These are phyloP conservation scores for Diachasma alloeum DNA, from an alignment of 1,140 invertebrate species.

Conservation along the genomic window DNA sequence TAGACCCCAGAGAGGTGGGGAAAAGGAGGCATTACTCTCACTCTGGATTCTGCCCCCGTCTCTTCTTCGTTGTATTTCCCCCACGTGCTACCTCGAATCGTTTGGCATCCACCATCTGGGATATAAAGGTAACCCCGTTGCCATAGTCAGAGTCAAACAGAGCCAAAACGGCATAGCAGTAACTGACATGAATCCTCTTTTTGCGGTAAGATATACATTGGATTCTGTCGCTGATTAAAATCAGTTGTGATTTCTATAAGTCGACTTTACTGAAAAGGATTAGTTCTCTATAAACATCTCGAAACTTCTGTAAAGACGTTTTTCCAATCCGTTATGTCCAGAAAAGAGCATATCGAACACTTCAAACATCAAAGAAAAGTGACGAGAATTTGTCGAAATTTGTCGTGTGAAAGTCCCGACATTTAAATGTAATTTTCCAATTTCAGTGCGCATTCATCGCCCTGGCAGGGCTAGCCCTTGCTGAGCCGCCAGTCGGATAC, in stretches of 20 bases:
- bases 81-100: conserved; percentile 33
- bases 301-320: too few relatives aligned
- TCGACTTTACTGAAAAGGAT: background rate
- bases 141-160: conserved; percentile 62
- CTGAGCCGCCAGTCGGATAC: conserved; percentile 73
- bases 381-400: too few relatives aligned
- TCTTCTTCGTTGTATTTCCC: conserved; percentile 44
- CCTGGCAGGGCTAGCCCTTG: conserved; percentile 68
- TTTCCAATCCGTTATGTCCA: too few relatives aligned
- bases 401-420: too few relatives aligned
- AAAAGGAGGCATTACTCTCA: conserved; percentile 59
- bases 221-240: background rate
- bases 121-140: conserved; percentile 62
- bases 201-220: conserved; percentile 58
- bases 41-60: conserved; percentile 43
- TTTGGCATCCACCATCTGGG: conserved; percentile 42
- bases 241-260: background rate
- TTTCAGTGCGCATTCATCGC: conserved; percentile 73
- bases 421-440: conserved; percentile 40
- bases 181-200: conserved; percentile 65
- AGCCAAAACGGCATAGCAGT: conserved; percentile 61
- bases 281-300: too few relatives aligned
- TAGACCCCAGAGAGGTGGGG: conserved; percentile 19
- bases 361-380: too few relatives aligned
- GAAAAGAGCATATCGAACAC: too few relatives aligned